A percentile compares a stretch with the other conserved stretches of the same genome.
phyloP scores from a whole-genome alignment of 2,113 vertebrate genomes.

The Verasper variegatus region DNA sequence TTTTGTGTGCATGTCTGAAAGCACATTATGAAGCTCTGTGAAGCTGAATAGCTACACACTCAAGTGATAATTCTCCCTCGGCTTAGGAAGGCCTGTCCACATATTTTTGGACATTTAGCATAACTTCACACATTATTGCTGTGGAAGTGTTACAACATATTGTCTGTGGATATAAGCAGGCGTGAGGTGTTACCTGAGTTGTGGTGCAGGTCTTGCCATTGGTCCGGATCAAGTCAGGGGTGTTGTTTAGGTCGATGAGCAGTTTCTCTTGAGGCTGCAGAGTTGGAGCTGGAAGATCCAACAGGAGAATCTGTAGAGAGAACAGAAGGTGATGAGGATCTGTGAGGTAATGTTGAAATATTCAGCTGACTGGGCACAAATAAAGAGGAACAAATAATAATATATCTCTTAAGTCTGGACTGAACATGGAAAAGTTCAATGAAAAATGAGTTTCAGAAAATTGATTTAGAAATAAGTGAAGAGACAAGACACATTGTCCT shows the following conservation, averaged over 20 bases:
- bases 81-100: no score
- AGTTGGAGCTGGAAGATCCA: constrained; percentile 77
- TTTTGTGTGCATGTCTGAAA: no score
- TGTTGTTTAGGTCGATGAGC: constrained; percentile 84
- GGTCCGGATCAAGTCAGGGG: constrained; percentile 78
- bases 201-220: constrained; percentile 60
- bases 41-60: no score
- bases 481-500: no score
- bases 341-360: not conserved
- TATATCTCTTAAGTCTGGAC: no score
- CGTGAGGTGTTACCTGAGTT: constrained; percentile 44
- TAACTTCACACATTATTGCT: not conserved
- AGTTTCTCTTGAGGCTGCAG: constrained; percentile 75
- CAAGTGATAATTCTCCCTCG: no score
- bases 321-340: not conserved
- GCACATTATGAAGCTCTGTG: no score
- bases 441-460: no score
- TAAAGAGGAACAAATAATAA: not conserved
- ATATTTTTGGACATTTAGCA: not conserved
- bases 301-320: constrained; percentile 73
- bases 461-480: no score
- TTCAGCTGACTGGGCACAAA: not conserved
- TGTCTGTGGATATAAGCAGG: not conserved
- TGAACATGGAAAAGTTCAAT: no score
- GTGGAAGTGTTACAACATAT: not conserved